These are phyloP conservation scores for Eledone cirrhosa DNA, from an alignment of 2,888 invertebrate species.

Conservation along the genomic window DNA sequence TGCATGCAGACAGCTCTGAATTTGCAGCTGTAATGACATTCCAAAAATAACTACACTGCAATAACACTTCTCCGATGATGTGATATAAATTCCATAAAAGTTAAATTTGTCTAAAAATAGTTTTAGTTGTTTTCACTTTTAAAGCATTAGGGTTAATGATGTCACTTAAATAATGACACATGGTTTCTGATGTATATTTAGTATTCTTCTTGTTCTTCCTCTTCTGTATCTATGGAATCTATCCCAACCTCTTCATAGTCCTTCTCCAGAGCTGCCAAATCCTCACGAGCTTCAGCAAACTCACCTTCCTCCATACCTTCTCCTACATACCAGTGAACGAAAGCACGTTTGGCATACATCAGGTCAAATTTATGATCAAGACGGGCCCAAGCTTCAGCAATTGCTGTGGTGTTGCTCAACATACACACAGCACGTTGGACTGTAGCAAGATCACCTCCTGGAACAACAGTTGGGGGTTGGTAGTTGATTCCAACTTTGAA, in stretches of 20 bases:
- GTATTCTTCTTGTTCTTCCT: not conserved
- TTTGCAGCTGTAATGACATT: no score
- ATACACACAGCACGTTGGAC: conserved; percentile 69
- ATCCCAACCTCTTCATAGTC: not conserved
- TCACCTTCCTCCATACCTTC: conserved; percentile 75
- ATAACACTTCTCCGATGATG: no score
- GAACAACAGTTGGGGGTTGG: not conserved
- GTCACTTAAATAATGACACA: no score
- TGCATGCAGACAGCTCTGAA: no score
- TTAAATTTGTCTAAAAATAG: no score
- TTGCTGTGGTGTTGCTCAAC: conserved; percentile 69
- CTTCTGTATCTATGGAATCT: not conserved
- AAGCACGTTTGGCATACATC: conserved; percentile 55
- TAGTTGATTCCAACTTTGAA: conserved; percentile 5
- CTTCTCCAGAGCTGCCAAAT: conserved; percentile 72
- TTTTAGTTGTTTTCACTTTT: no score
- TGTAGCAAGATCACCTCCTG: conserved; percentile 44
- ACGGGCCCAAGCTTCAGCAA: conserved; percentile 68
- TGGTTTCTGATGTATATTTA: not conserved
- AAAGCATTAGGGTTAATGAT: no score
- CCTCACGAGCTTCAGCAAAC: conserved; percentile 88
- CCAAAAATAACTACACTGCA: no score
- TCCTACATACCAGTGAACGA: conserved; percentile 68
- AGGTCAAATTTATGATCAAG: conserved; percentile 39
- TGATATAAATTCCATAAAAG: no score